phyloP scores from a whole-genome alignment of 2,888 invertebrate species.

The Tillus elongatus region DNA sequence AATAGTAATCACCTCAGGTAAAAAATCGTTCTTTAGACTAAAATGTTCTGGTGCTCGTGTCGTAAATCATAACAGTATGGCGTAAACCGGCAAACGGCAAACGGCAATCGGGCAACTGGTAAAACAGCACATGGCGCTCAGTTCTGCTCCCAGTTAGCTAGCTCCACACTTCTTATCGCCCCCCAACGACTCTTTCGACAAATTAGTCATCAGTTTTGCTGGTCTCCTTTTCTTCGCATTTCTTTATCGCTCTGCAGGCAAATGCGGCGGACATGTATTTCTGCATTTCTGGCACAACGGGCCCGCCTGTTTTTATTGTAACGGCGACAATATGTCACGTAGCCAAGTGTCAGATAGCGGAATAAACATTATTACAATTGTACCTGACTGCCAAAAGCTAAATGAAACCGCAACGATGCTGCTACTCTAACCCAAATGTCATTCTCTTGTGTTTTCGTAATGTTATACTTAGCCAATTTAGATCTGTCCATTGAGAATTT shows the following conservation, averaged over 20 bases:
- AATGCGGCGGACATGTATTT: conserved; percentile 29
- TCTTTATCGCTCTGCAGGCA: conserved; percentile 30
- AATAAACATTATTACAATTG: conserved; percentile 32
- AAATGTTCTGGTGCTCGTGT: too few relatives aligned
- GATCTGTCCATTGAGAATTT: too few relatives aligned
- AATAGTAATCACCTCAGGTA: too few relatives aligned
- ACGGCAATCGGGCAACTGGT: too few relatives aligned
- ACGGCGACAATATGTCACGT: conserved; percentile 37
- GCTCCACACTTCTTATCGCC: conserved; percentile 27
- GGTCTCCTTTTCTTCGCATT: conserved; percentile 29
- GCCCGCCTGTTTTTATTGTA: conserved; percentile 34
- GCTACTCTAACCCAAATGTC: too few relatives aligned
- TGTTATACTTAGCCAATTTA: too few relatives aligned
- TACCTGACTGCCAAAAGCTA: conserved; percentile 31
- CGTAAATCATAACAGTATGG: background rate
- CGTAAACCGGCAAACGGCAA: too few relatives aligned
- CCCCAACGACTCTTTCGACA: conserved; percentile 29
- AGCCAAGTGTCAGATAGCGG: conserved; percentile 31
- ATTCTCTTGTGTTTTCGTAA: too few relatives aligned
- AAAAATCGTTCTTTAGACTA: too few relatives aligned
- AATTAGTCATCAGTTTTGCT: conserved; percentile 39
- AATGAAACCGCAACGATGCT: too few relatives aligned
- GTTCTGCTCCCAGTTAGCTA: background rate
- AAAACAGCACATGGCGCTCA: too few relatives aligned
- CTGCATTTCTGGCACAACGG: too few relatives aligned